These are phyloP conservation scores for Heliconius aoede DNA, from an alignment of 2,888 invertebrate species.

Conservation along the genomic window DNA sequence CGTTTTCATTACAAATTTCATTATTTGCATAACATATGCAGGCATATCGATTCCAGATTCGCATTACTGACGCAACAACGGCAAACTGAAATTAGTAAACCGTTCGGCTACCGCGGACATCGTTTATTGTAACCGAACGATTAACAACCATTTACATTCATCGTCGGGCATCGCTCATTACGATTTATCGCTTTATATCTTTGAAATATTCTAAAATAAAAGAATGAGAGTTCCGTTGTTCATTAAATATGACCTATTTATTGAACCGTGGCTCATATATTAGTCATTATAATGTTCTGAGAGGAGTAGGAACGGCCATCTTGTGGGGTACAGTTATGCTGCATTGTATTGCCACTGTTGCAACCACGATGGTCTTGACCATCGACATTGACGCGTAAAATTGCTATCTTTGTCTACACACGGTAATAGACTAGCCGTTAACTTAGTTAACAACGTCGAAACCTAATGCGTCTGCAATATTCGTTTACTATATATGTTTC, in stretches of 20 bases:
- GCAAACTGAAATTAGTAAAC: slow-evolving; percentile 74
- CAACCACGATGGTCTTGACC: slow-evolving; percentile 65
- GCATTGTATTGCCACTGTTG: slow-evolving; percentile 72
- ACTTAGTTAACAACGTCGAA: slow-evolving; percentile 12
- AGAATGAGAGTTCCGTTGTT: slow-evolving; percentile 19
- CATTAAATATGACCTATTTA: slow-evolving; percentile 50
- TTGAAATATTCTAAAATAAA: slow-evolving; percentile 48
- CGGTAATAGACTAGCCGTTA: slow-evolving; percentile 3
- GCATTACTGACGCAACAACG: slow-evolving; percentile 71
- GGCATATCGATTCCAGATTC: slow-evolving; percentile 66
- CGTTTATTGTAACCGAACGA: slow-evolving; percentile 63
- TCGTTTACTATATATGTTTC: slow-evolving; percentile 6
- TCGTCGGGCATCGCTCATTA: slow-evolving; percentile 65
- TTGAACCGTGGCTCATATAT: slow-evolving; percentile 59
- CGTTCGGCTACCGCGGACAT: slow-evolving; percentile 70
- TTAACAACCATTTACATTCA: slow-evolving; percentile 73
- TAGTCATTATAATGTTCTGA: slow-evolving; percentile 61
- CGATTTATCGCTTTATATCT: slow-evolving; percentile 55
- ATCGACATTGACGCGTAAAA: slow-evolving; percentile 31
- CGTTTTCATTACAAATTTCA: slow-evolving; percentile 68
- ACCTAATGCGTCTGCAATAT: neutral
- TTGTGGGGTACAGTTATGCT: slow-evolving; percentile 73
- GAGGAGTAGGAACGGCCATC: slow-evolving; percentile 57
- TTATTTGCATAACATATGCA: slow-evolving; percentile 75
- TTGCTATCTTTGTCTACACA: slow-evolving; percentile 30